A percentile compares a stretch with the other conserved stretches of the same genome.
Conservation (phyloP, 2,888 invertebrate species). For the Suillia variegata region DNA sequence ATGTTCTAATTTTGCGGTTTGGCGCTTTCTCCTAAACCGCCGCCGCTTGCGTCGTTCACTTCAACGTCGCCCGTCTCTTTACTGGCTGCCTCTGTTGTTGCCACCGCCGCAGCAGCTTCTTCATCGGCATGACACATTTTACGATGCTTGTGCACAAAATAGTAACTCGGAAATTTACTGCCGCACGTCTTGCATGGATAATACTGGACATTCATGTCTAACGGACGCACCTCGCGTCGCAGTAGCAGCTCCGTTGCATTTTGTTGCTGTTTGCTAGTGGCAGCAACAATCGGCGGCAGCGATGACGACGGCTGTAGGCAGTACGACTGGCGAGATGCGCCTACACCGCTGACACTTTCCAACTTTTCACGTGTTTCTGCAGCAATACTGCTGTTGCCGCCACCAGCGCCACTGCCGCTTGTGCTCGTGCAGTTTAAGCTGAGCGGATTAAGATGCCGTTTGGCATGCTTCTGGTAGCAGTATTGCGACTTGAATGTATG, state of each 20-base stretch:
- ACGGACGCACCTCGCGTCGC: conserved; percentile 68
- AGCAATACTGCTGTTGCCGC: conserved; percentile 14
- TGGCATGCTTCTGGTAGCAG: conserved; percentile 82
- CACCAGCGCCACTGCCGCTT: background rate
- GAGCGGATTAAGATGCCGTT: conserved; percentile 71
- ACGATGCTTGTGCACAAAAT: conserved; percentile 90
- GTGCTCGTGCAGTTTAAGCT: conserved; percentile 54
- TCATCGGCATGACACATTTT: conserved; percentile 78
- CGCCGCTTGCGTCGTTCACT: too few species aligned
- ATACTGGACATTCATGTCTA: conserved; percentile 84
- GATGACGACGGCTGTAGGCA: conserved; percentile 4
- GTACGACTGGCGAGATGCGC: background rate
- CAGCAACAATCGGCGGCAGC: background rate
- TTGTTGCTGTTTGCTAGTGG: conserved; percentile 19
- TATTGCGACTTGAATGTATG: conserved; percentile 84
- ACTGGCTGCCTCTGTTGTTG: conserved; percentile 2
- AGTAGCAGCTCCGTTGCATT: conserved; percentile 39
- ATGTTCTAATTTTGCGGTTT: background rate
- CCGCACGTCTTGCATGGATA: conserved; percentile 94
- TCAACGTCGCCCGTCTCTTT: too few species aligned
- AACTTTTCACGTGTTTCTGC: background rate
- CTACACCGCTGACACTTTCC: background rate
- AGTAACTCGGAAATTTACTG: conserved; percentile 89
- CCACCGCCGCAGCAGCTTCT: conserved; percentile 35
- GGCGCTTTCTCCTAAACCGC: too few species aligned